Percentiles rank a stretch among this genome's conserved stretches.
Evolutionary conservation across 1,140 invertebrate species (phyloP).

Genomic region (Lutraria rhynchaena): DNA sequence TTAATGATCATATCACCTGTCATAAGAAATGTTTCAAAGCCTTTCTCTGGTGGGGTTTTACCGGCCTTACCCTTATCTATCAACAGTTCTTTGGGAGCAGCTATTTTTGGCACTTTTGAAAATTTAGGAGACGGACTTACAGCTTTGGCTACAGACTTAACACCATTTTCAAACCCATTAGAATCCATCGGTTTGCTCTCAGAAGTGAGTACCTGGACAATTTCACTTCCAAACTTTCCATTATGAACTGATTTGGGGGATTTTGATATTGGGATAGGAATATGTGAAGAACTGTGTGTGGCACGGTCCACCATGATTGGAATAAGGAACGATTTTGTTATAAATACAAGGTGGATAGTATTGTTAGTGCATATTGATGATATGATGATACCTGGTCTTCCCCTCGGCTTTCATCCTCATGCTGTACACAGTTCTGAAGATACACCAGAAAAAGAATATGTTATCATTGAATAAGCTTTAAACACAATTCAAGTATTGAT

Average conservation of each 20-base stretch:
- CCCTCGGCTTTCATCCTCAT: slow-evolving; percentile 39
- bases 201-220: slow-evolving; percentile 4
- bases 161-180: slow-evolving; percentile 18
- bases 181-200: background rate
- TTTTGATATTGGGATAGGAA: slow-evolving; percentile 69
- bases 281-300: slow-evolving; percentile 73
- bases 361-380: slow-evolving; percentile 13
- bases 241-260: slow-evolving; percentile 46
- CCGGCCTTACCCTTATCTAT: slow-evolving; percentile 35
- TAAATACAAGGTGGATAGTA: slow-evolving; percentile 13
- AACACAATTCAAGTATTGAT: too few species aligned
- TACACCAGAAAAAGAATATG: too few species aligned
- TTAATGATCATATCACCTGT: slow-evolving; percentile 82
- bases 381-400: slow-evolving; percentile 33
- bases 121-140: slow-evolving; percentile 24
- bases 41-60: slow-evolving; percentile 62
- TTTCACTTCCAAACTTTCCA: slow-evolving; percentile 50
- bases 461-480: too few species aligned
- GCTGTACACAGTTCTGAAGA: slow-evolving; percentile 22
- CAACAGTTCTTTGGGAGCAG: slow-evolving; percentile 44
- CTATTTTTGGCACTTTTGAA: slow-evolving; percentile 39
- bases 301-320: slow-evolving; percentile 72
- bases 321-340: background rate
- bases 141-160: background rate
- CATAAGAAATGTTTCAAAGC: slow-evolving; percentile 82